Evolutionary conservation across 1,140 invertebrate species (phyloP).

Genomic region (Pomacea maculata): DNA sequence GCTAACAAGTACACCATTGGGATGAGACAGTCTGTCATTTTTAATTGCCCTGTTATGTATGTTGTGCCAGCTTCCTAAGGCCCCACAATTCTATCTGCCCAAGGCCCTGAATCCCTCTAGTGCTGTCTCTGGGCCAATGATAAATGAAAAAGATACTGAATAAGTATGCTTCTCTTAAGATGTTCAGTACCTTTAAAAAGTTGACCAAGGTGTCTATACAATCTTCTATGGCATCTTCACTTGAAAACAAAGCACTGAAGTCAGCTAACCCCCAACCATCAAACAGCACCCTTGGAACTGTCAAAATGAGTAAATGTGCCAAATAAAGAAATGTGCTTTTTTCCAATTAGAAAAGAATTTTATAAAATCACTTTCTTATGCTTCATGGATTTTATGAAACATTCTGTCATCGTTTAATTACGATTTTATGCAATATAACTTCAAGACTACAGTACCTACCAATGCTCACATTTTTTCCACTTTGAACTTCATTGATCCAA

Average conservation of each 20-base stretch:
- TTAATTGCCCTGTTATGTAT: no score
- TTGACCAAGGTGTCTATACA: conserved; percentile 54
- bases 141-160: no score
- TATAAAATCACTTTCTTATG: neutral
- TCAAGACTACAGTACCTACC: conserved; percentile 41
- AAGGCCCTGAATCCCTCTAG: no score
- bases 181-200: conserved; percentile 47
- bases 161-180: no score
- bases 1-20: no score
- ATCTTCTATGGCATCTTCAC: conserved; percentile 68
- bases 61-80: no score
- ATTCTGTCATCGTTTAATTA: neutral
- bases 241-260: conserved; percentile 73
- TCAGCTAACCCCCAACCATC: conserved; percentile 81
- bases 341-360: no score
- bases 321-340: no score
- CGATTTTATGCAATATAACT: neutral
- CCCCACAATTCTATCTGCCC: no score
- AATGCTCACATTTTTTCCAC: conserved; percentile 62
- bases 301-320: neutral
- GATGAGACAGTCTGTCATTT: no score
- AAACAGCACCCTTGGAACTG: conserved; percentile 86
- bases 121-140: no score
- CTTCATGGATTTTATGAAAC: neutral
- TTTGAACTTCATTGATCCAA: conserved; percentile 74